A percentile compares a stretch with the other conserved stretches of the same genome.
These are phyloP conservation scores for Silurus aristotelis DNA, from an alignment of 2,797 vertebrate genomes.

Conservation along the genomic window DNA sequence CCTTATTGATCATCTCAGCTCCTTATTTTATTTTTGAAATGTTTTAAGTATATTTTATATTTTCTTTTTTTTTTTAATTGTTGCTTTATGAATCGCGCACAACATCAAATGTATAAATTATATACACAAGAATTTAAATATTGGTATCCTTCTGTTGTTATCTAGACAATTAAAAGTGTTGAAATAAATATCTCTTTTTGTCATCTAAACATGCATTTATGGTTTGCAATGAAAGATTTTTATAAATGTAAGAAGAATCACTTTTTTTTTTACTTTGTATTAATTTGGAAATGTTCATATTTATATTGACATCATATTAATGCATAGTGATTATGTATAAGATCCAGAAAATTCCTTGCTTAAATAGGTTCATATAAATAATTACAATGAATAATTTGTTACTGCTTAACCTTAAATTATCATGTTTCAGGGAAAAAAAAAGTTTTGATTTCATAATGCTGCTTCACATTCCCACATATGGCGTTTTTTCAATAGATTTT, in stretches of 20 bases:
- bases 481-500: no score
- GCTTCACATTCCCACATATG: background rate
- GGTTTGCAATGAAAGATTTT: background rate
- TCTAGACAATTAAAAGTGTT: background rate
- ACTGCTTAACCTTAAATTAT: background rate
- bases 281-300: background rate
- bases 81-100: background rate
- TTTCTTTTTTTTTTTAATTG: background rate
- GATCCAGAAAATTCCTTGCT: background rate
- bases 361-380: background rate
- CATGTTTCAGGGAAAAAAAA: background rate
- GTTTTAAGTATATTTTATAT: background rate
- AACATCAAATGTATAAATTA: constrained; percentile 8
- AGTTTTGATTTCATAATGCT: background rate
- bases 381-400: background rate
- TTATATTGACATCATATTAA: background rate
- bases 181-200: background rate
- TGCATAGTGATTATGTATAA: background rate
- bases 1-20: background rate
- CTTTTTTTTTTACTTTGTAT: background rate
- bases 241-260: background rate
- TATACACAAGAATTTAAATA: background rate
- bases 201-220: background rate
- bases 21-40: background rate
- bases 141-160: background rate